Evolutionary conservation across 2,888 invertebrate species (phyloP).

Genomic region (Ophioninae sp.): DNA sequence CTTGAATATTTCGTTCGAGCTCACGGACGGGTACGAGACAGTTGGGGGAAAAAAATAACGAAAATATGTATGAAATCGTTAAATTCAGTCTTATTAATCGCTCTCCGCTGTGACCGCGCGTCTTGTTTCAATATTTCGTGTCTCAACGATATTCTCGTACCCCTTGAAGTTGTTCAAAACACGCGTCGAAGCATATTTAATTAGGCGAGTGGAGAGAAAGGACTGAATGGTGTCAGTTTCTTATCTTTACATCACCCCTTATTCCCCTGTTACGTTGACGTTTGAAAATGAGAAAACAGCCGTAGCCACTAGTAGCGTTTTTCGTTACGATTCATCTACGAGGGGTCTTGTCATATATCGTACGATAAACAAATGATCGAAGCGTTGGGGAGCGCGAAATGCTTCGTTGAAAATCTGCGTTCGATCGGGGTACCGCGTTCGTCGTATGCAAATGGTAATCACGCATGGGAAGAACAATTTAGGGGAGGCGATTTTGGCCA

Average conservation of each 20-base stretch:
- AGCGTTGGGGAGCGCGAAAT: neutral
- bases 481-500: conserved; percentile 1
- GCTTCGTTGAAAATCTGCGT: neutral
- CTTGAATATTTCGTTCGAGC: conserved; percentile 27
- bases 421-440: neutral
- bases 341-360: neutral
- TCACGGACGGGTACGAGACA: conserved; percentile 9
- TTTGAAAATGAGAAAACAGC: neutral
- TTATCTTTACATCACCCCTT: conserved; percentile 10
- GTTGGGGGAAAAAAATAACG: neutral
- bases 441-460: conserved; percentile 2
- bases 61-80: conserved; percentile 8
- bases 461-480: neutral
- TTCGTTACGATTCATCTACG: neutral
- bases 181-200: neutral
- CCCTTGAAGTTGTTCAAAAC: neutral
- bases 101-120: conserved; percentile 11
- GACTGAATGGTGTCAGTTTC: conserved; percentile 34
- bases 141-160: neutral
- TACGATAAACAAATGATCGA: conserved; percentile 13
- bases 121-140: neutral
- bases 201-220: conserved; percentile 22
- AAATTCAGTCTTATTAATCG: neutral
- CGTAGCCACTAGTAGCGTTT: neutral
- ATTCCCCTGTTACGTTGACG: conserved; percentile 1